These are phyloP conservation scores for Crocidura indochinensis DNA, from an alignment of 2,797 vertebrate genomes.

Conservation along the genomic window DNA sequence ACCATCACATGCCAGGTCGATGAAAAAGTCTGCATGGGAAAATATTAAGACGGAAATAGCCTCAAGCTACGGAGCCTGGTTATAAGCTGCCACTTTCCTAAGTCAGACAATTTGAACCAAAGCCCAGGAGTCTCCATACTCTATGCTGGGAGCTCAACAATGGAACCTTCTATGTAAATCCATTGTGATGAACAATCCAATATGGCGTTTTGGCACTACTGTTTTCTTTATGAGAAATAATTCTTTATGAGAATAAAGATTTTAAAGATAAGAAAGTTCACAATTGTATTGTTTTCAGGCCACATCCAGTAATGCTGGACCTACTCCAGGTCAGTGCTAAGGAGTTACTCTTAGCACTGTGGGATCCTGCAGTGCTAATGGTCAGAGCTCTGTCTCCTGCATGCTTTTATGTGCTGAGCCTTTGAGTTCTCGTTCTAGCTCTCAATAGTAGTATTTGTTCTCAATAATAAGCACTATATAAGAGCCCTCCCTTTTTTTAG, in stretches of 20 bases:
- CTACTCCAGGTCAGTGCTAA: too few relatives aligned
- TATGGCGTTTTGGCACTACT: conserved; percentile 1
- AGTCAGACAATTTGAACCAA: background rate
- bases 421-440: too few relatives aligned
- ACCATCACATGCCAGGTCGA: background rate
- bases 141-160: conserved; percentile 52
- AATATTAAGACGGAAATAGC: background rate
- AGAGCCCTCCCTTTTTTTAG: conserved; percentile 51
- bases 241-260: conserved; percentile 43
- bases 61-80: background rate
- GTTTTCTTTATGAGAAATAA: conserved; percentile 41
- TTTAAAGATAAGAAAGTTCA: conserved; percentile 55
- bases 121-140: background rate
- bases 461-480: conserved; percentile 56
- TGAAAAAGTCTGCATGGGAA: background rate
- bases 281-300: too few relatives aligned
- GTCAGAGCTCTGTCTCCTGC: too few relatives aligned
- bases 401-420: too few relatives aligned
- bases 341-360: too few relatives aligned
- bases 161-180: background rate
- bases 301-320: too few relatives aligned
- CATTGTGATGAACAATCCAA: conserved; percentile 5
- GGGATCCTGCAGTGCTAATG: too few relatives aligned
- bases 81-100: conserved; percentile 7
- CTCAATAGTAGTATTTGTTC: conserved; percentile 50